Evolutionary conservation across 1,140 invertebrate genomes (phyloP).

Genomic region (Sycophila sp.): DNA sequence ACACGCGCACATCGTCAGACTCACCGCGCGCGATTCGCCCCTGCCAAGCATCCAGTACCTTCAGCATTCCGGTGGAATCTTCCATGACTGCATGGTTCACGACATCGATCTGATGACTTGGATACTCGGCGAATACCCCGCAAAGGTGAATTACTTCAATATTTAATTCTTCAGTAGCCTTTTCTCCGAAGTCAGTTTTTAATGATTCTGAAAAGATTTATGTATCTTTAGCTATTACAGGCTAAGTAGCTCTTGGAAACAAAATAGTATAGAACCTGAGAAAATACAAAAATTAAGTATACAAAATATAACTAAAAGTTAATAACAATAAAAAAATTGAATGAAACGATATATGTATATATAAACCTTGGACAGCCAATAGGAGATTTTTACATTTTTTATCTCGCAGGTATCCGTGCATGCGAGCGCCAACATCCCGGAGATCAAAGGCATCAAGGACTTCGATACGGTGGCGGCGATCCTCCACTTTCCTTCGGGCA

Average conservation of each 20-base stretch:
- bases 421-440: slow-evolving; percentile 69
- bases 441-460: slow-evolving; percentile 71
- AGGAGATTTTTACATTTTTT: too few relatives aligned
- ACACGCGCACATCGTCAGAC: slow-evolving; percentile 72
- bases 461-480: slow-evolving; percentile 73
- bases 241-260: too few relatives aligned
- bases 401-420: slow-evolving; percentile 68
- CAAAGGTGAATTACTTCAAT: slow-evolving; percentile 49
- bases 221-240: too few relatives aligned
- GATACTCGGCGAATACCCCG: slow-evolving; percentile 72
- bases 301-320: too few relatives aligned
- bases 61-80: slow-evolving; percentile 76
- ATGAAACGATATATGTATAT: too few relatives aligned
- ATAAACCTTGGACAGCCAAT: too few relatives aligned
- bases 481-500: slow-evolving; percentile 73
- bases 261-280: too few relatives aligned
- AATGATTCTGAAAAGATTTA: too few relatives aligned
- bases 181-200: too few relatives aligned
- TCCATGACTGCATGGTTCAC: slow-evolving; percentile 78
- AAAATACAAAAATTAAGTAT: too few relatives aligned
- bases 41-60: slow-evolving; percentile 72
- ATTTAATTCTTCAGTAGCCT: too few relatives aligned
- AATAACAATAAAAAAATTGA: background rate
- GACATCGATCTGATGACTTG: slow-evolving; percentile 75
- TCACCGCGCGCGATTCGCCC: slow-evolving; percentile 72